Base-by-base conservation (phyloP, 1,140 invertebrate genomes). In the Pogonomyrmex barbatus region DNA sequence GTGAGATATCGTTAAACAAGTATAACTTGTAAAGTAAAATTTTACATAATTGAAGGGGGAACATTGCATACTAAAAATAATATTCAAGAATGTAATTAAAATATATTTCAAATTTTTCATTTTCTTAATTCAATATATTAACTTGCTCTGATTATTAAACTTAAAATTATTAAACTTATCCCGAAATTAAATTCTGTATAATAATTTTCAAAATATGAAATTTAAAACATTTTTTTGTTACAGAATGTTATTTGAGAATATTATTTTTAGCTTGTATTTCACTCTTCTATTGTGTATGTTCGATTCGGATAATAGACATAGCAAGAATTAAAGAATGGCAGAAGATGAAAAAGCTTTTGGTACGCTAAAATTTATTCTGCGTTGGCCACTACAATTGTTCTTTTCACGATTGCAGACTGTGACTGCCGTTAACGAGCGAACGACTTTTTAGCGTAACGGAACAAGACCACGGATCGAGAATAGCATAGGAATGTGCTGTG, bases 371-470 rank as follows among this genome's bases (percentile, higher is more conserved):
- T 89, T 89, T 89, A 87, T 82, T 89, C 58, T 39, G 33, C 56
- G 8, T 52, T 36, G 47, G 70, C 65, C 83, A 58, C 56, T 52
- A 56, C 83, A 73, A 60, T 86, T 71, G 87, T 89, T 86, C 77
- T 89, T 86, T 88, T 62, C 54, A 65, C 83, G 70, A 86, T 81
- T 86, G 60, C 60, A 65, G 39, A 83, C 52, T 73, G 47, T 33
- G 65, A 58, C 70, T n/a, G 50, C 33, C 81, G 65, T 81, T 89
- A 89, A 89, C 84, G 87, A 89, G 71, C 84, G 83, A 58, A 47
- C 65, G 71, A 86, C 84, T 89, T 89, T 89, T 89, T 89, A 89
- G 87, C 52, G 77, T 33, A 42, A 68, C 88, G 87, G 54, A 60
- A 85, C 65, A 42, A 47, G 42, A 65, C 50, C 12, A 42, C 63